phyloP scores from a whole-genome alignment of 1,140 invertebrate genomes.

The Oryctes rhinoceros region DNA sequence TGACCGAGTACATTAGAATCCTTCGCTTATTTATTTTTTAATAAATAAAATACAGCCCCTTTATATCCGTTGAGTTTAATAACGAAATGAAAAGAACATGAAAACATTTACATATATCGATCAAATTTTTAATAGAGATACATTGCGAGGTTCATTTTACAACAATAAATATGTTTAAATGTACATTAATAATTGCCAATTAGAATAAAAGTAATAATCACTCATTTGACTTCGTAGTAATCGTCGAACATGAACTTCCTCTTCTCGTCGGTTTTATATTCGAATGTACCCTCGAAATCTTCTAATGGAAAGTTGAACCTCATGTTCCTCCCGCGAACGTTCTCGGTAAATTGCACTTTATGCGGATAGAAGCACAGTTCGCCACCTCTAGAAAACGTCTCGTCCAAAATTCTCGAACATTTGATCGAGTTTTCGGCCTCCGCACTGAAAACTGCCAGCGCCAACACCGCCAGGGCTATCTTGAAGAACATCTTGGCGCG shows the following conservation, averaged over 20 bases:
- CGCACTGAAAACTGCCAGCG: neutral
- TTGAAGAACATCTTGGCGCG: neutral
- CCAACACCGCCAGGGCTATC: neutral
- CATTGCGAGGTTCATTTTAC: too few relatives aligned
- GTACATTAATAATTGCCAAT: too few relatives aligned
- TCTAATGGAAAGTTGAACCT: slow-evolving; percentile 13
- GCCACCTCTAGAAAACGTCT: neutral
- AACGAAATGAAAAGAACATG: too few relatives aligned
- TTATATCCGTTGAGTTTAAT: too few relatives aligned
- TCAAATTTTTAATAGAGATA: too few relatives aligned
- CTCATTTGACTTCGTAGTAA: slow-evolving; percentile 6
- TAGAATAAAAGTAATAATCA: too few relatives aligned
- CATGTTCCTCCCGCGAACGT: neutral
- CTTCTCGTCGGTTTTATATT: slow-evolving; percentile 8
- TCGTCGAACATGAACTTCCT: neutral
- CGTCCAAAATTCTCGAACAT: neutral
- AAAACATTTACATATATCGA: too few relatives aligned
- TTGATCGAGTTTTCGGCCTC: neutral
- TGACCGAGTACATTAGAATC: too few relatives aligned
- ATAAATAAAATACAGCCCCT: too few relatives aligned
- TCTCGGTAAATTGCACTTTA: slow-evolving; percentile 25
- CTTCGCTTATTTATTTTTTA: too few relatives aligned
- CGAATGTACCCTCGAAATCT: neutral
- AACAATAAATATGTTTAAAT: too few relatives aligned
- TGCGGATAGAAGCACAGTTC: slow-evolving; percentile 18